These are phyloP conservation scores for Mactromeris polynyma DNA, from an alignment of 2,888 invertebrate genomes.

Conservation along the genomic window DNA sequence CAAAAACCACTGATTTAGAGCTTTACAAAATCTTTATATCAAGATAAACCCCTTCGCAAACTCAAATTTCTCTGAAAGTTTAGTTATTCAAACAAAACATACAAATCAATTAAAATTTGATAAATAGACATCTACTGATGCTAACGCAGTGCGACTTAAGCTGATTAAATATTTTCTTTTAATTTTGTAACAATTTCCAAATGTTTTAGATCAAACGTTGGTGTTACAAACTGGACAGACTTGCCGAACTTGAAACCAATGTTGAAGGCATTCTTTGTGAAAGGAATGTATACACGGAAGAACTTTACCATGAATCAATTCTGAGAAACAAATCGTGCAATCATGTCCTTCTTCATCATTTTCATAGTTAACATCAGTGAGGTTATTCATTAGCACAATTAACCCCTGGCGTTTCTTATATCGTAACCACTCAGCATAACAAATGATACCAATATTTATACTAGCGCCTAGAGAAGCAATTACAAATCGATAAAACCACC, in stretches of 20 bases:
- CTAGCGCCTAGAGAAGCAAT: background rate
- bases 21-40: too few species aligned
- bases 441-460: background rate
- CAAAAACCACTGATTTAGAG: too few species aligned
- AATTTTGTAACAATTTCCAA: background rate
- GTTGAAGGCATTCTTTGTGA: constrained; percentile 17
- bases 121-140: too few species aligned
- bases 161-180: too few species aligned
- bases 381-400: background rate
- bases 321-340: constrained; percentile 27
- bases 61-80: too few species aligned
- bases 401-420: background rate
- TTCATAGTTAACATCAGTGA: background rate
- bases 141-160: too few species aligned
- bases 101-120: too few species aligned
- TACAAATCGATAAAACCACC: constrained; percentile 15
- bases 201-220: background rate
- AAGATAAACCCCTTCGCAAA: too few species aligned
- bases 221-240: constrained; percentile 35
- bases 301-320: background rate
- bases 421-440: background rate
- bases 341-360: background rate
- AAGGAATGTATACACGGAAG: constrained; percentile 23
- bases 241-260: constrained; percentile 23
- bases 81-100: too few species aligned